Evolutionary conservation across 2,797 vertebrate species (phyloP), one percentile per base, ranked within the genome.

Genomic region (Remorina albescens): DNA sequence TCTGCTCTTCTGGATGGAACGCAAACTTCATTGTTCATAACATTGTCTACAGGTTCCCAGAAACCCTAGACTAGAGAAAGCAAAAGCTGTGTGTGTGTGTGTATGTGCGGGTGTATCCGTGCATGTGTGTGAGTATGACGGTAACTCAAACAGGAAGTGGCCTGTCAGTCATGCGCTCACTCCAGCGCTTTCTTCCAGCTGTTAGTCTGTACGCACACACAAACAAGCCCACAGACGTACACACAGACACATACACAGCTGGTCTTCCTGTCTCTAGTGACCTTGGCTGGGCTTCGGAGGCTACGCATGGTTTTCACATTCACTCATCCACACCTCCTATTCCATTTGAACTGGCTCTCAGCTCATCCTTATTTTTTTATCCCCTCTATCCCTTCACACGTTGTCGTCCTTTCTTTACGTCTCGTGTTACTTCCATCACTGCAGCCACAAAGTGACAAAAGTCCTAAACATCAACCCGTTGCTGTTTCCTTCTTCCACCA

Each of bases 141-240:
- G 84, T 91, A 92, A 92, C 71, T 88, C 90, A 92, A 94, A 94
- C 92, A 94, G 93, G 93, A 94, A 93, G 91, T 86, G 76, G 86
- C 74, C 88, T 87, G 89, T 93, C 89, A 91, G 82, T 90, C 88
- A 91, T 89, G 85, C 57, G 65, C 65, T 91, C 69, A 62, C 83
- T 87, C 82, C 75, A 83, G 80, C 71, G 67, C 89, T 89, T 86
- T 88, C 85, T 89, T 85, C 86, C 89, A 92, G 92, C 91, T 93
- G 92, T 87, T 84, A 75, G 76, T 80, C 81, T 37, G 60, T 71
- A 65, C 67, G 54, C 83, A 75, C 84, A 83, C 87, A 80, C 84
- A 91, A 85, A 88, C 83, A 87, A 81, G 75, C 82, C 73, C 79
- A 66, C 69, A 85, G 78, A 81, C 74, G 11, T 67, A 81, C 49